Conservation (phyloP, 2,888 invertebrate genomes). For the Sarcophaga subvicina region DNA sequence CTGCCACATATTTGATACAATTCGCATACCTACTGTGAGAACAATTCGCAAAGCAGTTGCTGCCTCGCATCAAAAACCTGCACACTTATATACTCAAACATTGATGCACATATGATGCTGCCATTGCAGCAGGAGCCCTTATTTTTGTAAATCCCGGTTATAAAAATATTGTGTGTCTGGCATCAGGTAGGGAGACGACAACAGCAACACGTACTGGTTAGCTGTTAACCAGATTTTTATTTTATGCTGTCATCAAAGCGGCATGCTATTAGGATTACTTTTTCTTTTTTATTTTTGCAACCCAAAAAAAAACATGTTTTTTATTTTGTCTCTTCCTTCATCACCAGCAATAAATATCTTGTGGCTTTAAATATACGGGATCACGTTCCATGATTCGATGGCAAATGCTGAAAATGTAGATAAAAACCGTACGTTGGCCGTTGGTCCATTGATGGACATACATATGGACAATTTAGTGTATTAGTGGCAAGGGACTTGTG, state of each 20-base stretch:
- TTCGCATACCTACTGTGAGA: no score
- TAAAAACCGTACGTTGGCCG: background rate
- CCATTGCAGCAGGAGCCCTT: background rate
- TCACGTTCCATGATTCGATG: conserved; percentile 15
- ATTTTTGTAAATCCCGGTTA: background rate
- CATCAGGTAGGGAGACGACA: conserved; percentile 7
- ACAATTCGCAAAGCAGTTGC: no score
- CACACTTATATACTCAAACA: background rate
- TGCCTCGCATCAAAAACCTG: no score
- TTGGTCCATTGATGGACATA: conserved; percentile 36
- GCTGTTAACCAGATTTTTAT: conserved; percentile 25
- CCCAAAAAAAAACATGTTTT: conserved; percentile 3
- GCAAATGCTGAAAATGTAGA: background rate
- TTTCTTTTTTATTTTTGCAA: background rate
- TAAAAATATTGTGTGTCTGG: conserved; percentile 1
- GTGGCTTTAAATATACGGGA: conserved; percentile 24
- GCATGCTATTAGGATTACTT: conserved; percentile 33
- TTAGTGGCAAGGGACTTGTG: conserved; percentile 31
- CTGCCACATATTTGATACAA: no score
- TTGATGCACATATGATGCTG: background rate
- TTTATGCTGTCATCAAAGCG: background rate
- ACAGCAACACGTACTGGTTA: background rate
- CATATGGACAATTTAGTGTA: conserved; percentile 42
- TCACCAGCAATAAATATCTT: conserved; percentile 18
- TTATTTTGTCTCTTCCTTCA: background rate